Base-by-base conservation (phyloP, 2,113 vertebrate species). In the Tinamus guttatus region DNA sequence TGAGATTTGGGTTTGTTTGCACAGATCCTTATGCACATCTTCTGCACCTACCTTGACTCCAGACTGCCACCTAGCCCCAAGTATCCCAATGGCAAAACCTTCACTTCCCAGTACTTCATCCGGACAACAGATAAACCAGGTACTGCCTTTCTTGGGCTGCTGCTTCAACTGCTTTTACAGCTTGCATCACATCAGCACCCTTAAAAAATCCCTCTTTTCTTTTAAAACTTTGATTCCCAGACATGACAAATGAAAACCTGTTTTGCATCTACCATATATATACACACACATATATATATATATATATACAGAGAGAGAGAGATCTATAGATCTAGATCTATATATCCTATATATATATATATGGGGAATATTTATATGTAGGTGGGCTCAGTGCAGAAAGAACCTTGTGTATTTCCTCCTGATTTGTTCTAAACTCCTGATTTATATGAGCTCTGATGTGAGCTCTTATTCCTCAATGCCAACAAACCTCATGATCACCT, bases 41-140 rank as follows among this genome's bases (percentile, higher is more conserved):
- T 99, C 83, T 99, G 99, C 92, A 99, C 99, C 1, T 99, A 99
- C 96, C 98, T 99, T 21, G 99, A 99, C 96, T 99, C 99, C 87
- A 97, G 99, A 94, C 98, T 99, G 22, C 99, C 99, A 0, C 99
- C 99, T 2, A 99, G 99, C 85, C 99, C 99, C 43, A 99, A 99
- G 28, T 99, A 99, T 47, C 99, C 99, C 0, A 99, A 99, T 0
- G 99, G 99, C 34, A 99, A 99, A 93, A 99, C 99, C 28, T 99
- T 99, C 84, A 99, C 99, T 0, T 98, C 99, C 12, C 99, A 99
- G 20, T 99, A 99, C 95, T 99, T 99, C 90, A 95, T 99, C 74
- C 99, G 99, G 91, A 99, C 98, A 2, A 99, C 99, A 0, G 99
- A 99, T 80, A 99, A 99, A 89, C 99, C 99, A 97, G 99, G 99